Evolutionary conservation across 2,113 vertebrate genomes (phyloP).

Genomic region (Dipodomys stephensi): DNA sequence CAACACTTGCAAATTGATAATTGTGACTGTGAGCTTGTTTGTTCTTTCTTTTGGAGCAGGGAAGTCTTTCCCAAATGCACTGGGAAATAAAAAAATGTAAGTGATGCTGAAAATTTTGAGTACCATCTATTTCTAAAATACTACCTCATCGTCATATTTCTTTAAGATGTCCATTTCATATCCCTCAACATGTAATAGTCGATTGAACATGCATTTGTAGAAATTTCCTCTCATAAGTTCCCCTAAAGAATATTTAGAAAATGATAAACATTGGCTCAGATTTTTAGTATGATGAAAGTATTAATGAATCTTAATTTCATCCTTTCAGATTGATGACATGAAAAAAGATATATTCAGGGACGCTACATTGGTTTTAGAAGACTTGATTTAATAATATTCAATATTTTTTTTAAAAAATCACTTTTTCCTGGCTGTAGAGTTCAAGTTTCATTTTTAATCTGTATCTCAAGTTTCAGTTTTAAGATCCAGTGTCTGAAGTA

Average conservation of each 20-base stretch:
- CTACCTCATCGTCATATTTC: neutral
- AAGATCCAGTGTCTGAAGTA: neutral
- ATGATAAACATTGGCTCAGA: neutral
- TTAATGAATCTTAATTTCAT: neutral
- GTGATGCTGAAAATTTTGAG: neutral
- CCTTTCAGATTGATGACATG: constrained; percentile 18
- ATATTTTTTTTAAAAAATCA: neutral
- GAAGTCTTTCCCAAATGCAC: constrained; percentile 61
- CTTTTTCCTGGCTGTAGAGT: neutral
- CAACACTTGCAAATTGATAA: constrained; percentile 74
- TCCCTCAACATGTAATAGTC: neutral
- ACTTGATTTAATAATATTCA: neutral
- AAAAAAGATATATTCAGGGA: neutral
- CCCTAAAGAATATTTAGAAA: neutral
- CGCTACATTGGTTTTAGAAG: neutral
- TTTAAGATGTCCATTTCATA: neutral
- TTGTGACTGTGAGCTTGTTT: constrained; percentile 73
- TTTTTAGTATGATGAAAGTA: neutral
- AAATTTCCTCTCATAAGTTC: neutral
- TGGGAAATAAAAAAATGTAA: constrained; percentile 40
- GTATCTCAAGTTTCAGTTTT: neutral
- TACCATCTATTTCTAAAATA: neutral
- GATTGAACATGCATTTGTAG: neutral
- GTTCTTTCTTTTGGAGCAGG: constrained; percentile 48
- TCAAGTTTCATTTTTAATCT: neutral